These are phyloP conservation scores for Chymomyza amoena DNA, from an alignment of 2,888 invertebrate genomes.

Conservation along the genomic window DNA sequence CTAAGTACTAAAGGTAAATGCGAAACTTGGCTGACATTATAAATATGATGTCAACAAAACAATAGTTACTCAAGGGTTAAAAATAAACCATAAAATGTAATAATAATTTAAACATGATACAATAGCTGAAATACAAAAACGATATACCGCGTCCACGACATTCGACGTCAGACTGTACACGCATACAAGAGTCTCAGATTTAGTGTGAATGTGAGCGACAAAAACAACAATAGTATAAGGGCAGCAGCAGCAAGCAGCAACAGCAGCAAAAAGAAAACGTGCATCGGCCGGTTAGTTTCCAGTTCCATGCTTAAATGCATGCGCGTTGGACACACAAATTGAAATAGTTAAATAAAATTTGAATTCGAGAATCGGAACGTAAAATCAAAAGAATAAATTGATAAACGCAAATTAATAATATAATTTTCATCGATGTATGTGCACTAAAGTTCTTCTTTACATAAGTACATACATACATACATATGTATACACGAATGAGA, in stretches of 20 bases:
- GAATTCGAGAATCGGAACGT: not conserved
- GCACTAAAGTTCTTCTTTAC: not conserved
- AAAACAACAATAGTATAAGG: not conserved
- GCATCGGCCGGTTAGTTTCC: constrained; percentile 21
- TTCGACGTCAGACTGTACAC: not conserved
- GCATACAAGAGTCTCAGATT: not conserved
- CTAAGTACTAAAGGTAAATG: too few species aligned
- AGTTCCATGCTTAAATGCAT: constrained; percentile 65
- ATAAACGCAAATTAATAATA: constrained; percentile 4
- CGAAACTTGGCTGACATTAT: too few species aligned
- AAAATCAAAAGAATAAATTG: not conserved
- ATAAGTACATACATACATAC: constrained; percentile 25
- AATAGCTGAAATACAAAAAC: too few species aligned
- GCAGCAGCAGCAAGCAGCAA: not conserved
- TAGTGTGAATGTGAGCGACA: not conserved
- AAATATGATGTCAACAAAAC: too few species aligned
- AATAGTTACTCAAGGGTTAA: too few species aligned
- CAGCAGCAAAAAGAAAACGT: not conserved
- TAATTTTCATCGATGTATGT: constrained; percentile 1
- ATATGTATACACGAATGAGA: constrained; percentile 23
- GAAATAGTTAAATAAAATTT: not conserved
- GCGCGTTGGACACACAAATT: constrained; percentile 24
- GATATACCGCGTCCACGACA: too few species aligned
- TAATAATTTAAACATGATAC: too few species aligned
- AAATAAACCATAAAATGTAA: too few species aligned